Conservation (phyloP, 2,797 vertebrate species). For the Phalloptychus januarius region DNA sequence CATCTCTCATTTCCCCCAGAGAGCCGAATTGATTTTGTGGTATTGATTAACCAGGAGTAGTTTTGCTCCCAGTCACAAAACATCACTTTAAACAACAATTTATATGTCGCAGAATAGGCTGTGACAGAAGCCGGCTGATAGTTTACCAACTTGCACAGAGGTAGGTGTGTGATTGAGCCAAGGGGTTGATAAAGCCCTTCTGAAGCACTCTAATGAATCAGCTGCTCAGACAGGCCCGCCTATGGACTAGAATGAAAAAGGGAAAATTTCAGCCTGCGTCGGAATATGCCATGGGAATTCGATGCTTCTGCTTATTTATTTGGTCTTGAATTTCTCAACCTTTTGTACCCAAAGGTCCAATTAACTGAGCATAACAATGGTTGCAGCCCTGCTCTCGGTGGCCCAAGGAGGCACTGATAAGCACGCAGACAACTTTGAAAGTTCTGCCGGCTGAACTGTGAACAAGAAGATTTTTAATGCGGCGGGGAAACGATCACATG, state of each 20-base stretch:
- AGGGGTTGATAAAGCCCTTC: slow-evolving; percentile 65
- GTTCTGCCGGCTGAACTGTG: slow-evolving; percentile 62
- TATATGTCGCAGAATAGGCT: slow-evolving; percentile 63
- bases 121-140: slow-evolving; percentile 69
- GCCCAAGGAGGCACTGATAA: slow-evolving; percentile 66
- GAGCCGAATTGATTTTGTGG: slow-evolving; percentile 71
- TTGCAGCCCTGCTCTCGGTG: slow-evolving; percentile 50
- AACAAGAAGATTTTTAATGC: slow-evolving; percentile 62
- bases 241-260: slow-evolving; percentile 52
- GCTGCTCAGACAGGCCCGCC: slow-evolving; percentile 55
- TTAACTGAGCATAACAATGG: slow-evolving; percentile 76
- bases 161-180: slow-evolving; percentile 66
- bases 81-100: slow-evolving; percentile 79
- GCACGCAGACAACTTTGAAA: slow-evolving; percentile 64
- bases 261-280: slow-evolving; percentile 55
- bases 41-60: slow-evolving; percentile 77
- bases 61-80: slow-evolving; percentile 76
- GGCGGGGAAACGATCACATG: slow-evolving; percentile 55
- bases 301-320: slow-evolving; percentile 71
- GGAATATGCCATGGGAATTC: slow-evolving; percentile 64
- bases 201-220: slow-evolving; percentile 75
- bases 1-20: slow-evolving; percentile 59
- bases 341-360: slow-evolving; percentile 78
- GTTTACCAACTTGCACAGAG: slow-evolving; percentile 65
- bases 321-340: slow-evolving; percentile 73